Evolutionary conservation across 2,888 invertebrate genomes (phyloP), one percentile per base, ranked within the genome.

Genomic region (Leucophenga montana): DNA sequence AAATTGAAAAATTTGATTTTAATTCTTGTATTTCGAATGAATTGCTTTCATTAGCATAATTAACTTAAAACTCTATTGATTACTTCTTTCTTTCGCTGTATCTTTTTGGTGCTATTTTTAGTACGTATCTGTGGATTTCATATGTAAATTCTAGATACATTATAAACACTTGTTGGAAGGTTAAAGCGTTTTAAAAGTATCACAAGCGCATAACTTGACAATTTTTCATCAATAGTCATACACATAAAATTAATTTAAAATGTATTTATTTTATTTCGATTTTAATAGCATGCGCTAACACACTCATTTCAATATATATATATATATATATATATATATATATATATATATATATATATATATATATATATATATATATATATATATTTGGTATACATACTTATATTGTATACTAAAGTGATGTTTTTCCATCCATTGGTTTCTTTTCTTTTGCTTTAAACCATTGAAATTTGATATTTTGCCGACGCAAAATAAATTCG

Each of bases 21-120:
- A 84, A 82, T 85, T 85, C 84, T 77, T 75, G 75, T 76, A 80
- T 82, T 86, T 80, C 78, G 82, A 84, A 85, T 87, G 84, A 83
- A 80, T 8, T 46, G 20, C 20, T 85, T 85, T 85, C 85, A 87
- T 86, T 87, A 85, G 79, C 86, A 86, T 85, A 86, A 86, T 85
- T 84, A 85, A 82, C 79, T 77, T 82, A 73, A 79, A 78, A 80
- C 82, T 76, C 77, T 78, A 78, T 75, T 72, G 75, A 71, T 78
- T 74, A 71, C 74, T 68, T 66, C 67, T 66, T 71, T 71, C 56
- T 5, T 61, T 39, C 27, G 31, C 61, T 31, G 61, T 46, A 18
- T 54, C 22, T 66, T 50, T 48, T 22, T 73, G n/a, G n/a, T n/a
- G n/a, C n/a, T n/a, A n/a, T n/a, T n/a, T n/a, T n/a, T n/a, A n/a